Evolutionary conservation across 2,797 vertebrate genomes (phyloP).

Genomic region (Coilia nasus): DNA sequence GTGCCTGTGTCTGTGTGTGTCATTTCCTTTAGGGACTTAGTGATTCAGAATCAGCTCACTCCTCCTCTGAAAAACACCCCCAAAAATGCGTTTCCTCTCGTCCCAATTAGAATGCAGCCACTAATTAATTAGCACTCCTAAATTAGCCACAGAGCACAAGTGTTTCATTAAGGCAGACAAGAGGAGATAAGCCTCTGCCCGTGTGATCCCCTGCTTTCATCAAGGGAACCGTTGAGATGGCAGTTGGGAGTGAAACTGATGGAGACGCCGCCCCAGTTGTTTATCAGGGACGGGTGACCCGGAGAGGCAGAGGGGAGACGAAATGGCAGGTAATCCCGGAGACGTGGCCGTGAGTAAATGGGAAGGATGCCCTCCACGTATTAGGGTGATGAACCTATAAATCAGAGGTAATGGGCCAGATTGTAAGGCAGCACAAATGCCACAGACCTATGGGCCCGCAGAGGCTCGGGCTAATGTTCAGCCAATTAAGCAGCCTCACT

Average conservation of each 20-base stretch:
- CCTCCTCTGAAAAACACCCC: conserved; percentile 60
- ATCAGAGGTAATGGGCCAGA: conserved; percentile 72
- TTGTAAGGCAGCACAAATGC: conserved; percentile 58
- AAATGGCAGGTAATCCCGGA: conserved; percentile 13
- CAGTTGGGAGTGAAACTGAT: not conserved
- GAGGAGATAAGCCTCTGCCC: conserved; percentile 38
- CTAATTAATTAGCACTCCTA: conserved; percentile 65
- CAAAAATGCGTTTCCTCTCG: conserved; percentile 29
- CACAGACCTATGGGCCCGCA: conserved; percentile 51
- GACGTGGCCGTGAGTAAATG: conserved; percentile 58
- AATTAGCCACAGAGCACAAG: conserved; percentile 57
- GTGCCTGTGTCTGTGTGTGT: not conserved
- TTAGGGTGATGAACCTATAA: conserved; percentile 74
- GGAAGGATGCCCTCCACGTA: conserved; percentile 72
- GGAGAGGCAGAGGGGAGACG: not conserved
- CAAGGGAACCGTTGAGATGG: not conserved
- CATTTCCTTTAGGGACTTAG: conserved; percentile 19
- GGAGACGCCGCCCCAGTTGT: not conserved
- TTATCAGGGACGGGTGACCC: not conserved
- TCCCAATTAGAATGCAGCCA: conserved; percentile 58
- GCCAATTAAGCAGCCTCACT: conserved; percentile 37
- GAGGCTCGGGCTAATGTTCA: conserved; percentile 34
- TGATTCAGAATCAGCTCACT: conserved; percentile 60
- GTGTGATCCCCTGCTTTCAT: conserved; percentile 32
- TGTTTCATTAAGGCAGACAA: conserved; percentile 54